A percentile compares a stretch with the other conserved stretches of the same genome.
phyloP scores from a whole-genome alignment of 2,888 invertebrate genomes.

The Peribatodes rhomboidaria region DNA sequence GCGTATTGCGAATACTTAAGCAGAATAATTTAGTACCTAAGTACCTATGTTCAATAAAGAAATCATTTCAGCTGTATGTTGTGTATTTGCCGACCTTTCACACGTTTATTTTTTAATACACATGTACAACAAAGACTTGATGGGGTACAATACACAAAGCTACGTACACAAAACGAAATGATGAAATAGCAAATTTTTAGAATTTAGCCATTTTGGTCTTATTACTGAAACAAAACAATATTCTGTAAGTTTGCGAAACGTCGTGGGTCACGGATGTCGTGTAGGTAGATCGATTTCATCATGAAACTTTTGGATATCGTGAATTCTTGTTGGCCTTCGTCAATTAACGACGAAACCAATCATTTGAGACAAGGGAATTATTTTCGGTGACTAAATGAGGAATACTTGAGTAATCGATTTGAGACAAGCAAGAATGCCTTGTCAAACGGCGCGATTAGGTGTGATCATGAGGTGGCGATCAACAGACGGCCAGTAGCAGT shows the following conservation, averaged over 20 bases:
- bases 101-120: background rate
- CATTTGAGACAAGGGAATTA: background rate
- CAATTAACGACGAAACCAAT: slow-evolving; percentile 11
- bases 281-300: slow-evolving; percentile 30
- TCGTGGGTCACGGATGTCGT: slow-evolving; percentile 26
- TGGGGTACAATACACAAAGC: background rate
- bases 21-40: background rate
- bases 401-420: background rate
- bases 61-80: background rate
- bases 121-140: background rate
- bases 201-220: slow-evolving; percentile 10
- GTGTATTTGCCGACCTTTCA: background rate
- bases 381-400: background rate
- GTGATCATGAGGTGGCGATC: too few species aligned
- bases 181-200: slow-evolving; percentile 14
- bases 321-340: slow-evolving; percentile 31
- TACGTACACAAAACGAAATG: background rate
- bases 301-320: slow-evolving; percentile 26
- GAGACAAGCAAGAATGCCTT: background rate
- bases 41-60: background rate
- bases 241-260: slow-evolving; percentile 28
- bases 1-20: background rate
- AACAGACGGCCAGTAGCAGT: too few species aligned
- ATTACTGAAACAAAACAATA: slow-evolving; percentile 12
- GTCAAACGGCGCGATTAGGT: too few species aligned